Base-by-base conservation (phyloP, 2,888 invertebrate species). In the Odontocolon sp. region DNA sequence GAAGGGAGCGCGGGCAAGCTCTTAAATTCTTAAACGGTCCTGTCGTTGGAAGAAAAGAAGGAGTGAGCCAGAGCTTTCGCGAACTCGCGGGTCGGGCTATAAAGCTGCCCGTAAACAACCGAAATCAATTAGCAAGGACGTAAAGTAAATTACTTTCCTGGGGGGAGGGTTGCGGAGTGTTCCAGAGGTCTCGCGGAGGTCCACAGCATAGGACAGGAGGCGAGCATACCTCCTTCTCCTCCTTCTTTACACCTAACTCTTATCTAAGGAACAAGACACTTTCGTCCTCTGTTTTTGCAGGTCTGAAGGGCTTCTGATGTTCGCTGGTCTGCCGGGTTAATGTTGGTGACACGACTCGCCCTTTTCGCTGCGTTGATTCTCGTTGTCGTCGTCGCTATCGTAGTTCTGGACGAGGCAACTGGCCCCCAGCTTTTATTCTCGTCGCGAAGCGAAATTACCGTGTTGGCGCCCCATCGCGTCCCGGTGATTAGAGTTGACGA, bases 61-160 rank as follows among this genome's bases (percentile, higher is more conserved):
- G 59, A 18, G 21, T 18, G 31, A 14, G 38, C n/a, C n/a, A 69
- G 21, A 59, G 45, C 45, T 47, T n/a, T 64, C 50, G 59, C 47
- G 61, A 59, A 50, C 38, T 69, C 59, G 59, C 52, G 50, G 52
- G 14, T 26, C 42, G 3, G 59, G 45, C 63, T 59, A 61, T 74
- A 68, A 74, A 74, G 63, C 31, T 28, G 31, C 66, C 47, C 76
- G 70, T 71, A 67, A 67, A 71, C 71, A 71, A 71, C 54, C 36
- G 40, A 66, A 71, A 77, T 77, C 63, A 77, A 77, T 77, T 61
- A 77, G 71, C 66, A 70, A 33, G 50, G 42, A 70, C 70, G 70
- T 70, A 70, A 70, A 70, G 70, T 70, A 61, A 61, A 70, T 70
- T 61, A 70, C 52, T 40, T 61, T 61, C 52, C 31, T 31, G 21